Conservation (phyloP, 2,113 vertebrate species). For the Pituophis catenifer region DNA sequence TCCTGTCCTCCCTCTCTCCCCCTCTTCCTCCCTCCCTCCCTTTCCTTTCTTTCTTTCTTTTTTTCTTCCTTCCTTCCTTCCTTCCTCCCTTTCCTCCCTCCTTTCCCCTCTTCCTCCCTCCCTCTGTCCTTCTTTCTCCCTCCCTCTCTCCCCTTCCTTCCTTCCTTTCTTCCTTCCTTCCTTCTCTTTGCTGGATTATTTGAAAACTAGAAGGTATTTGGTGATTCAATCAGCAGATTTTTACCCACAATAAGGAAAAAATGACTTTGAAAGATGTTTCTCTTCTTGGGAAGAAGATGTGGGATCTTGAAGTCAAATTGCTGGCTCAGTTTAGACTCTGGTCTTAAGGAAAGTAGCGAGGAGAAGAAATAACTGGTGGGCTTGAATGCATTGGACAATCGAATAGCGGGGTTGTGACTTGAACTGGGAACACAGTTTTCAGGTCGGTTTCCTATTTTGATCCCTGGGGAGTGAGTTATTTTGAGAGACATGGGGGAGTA, state of each 20-base stretch:
- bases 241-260: background rate
- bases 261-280: background rate
- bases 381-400: background rate
- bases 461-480: background rate
- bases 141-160: rapidly evolving
- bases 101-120: rapidly evolving
- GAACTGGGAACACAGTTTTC: background rate
- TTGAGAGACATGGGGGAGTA: background rate
- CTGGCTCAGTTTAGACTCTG: background rate
- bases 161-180: background rate
- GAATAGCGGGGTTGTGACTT: background rate
- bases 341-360: background rate
- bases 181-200: background rate
- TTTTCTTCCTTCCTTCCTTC: too few relatives aligned
- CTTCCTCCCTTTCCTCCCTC: too few relatives aligned
- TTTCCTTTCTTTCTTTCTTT: too few relatives aligned
- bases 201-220: background rate
- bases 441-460: background rate
- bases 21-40: rapidly evolving
- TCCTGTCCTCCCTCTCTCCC: rapidly evolving
- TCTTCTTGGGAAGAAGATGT: background rate
- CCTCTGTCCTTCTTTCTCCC: rapidly evolving
- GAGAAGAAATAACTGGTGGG: background rate
- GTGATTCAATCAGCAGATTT: background rate
- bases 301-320: background rate